Percentiles rank a stretch among this genome's conserved stretches.
These are phyloP conservation scores for Mizuhopecten yessoensis DNA, from an alignment of 1,140 invertebrate species.

Conservation along the genomic window DNA sequence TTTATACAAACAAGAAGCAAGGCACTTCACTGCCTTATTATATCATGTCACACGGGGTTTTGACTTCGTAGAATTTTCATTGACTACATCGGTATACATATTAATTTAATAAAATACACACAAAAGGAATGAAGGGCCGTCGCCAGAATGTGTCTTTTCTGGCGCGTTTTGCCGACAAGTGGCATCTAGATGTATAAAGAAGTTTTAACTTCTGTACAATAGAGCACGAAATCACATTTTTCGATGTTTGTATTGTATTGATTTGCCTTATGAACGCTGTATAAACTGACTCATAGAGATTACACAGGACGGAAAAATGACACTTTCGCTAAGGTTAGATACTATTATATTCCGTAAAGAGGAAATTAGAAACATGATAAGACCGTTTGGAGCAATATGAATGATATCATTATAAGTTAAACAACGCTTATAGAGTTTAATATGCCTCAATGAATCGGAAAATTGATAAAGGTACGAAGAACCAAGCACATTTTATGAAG, in stretches of 20 bases:
- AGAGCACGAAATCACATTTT: background rate
- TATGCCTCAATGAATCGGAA: constrained; percentile 11
- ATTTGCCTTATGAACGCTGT: background rate
- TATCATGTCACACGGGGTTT: constrained; percentile 9
- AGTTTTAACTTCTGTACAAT: constrained; percentile 35
- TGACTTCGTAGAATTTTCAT: constrained; percentile 8
- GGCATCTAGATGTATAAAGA: background rate
- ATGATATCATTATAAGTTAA: constrained; percentile 28
- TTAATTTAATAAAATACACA: constrained; percentile 29
- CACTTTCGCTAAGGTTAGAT: constrained; percentile 15
- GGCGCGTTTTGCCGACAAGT: background rate
- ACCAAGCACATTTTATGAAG: background rate
- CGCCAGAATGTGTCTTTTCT: constrained; percentile 32
- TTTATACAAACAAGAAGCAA: background rate
- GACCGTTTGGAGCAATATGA: background rate
- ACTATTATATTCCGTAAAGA: background rate
- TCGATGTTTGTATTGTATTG: background rate
- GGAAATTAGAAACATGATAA: constrained; percentile 27
- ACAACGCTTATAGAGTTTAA: background rate
- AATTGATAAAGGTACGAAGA: background rate
- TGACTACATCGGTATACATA: background rate
- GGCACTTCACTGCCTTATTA: background rate
- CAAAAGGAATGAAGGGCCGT: background rate
- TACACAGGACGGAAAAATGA: background rate
- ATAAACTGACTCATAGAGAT: background rate